These are phyloP conservation scores for Paracentrotus lividus DNA, from an alignment of 53 echinoderm and acorn worm species.

Conservation along the genomic window DNA sequence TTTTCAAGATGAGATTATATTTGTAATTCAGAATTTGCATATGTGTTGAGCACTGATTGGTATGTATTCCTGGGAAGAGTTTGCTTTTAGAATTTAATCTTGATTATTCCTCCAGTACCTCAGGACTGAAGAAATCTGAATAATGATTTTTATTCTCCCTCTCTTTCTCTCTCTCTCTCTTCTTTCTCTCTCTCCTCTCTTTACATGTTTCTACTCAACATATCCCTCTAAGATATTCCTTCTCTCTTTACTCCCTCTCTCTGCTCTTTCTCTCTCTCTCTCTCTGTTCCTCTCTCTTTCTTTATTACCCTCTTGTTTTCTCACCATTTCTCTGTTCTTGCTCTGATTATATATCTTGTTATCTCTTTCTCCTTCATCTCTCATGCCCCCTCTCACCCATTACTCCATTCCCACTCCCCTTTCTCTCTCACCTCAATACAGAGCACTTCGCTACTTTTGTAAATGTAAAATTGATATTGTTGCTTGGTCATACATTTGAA, in stretches of 20 bases:
- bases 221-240: too few species aligned
- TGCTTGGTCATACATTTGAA: neutral
- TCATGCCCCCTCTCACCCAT: neutral
- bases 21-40: neutral
- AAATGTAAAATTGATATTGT: neutral
- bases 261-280: neutral
- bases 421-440: neutral
- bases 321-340: neutral
- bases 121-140: neutral
- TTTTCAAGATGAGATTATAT: neutral
- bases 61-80: neutral
- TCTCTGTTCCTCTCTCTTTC: neutral
- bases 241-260: neutral
- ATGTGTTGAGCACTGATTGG: neutral
- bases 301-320: neutral
- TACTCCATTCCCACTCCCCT: neutral
- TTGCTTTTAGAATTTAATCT: neutral
- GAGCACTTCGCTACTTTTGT: neutral
- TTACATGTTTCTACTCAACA: too few species aligned
- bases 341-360: neutral
- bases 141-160: neutral
- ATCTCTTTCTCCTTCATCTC: neutral
- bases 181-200: neutral
- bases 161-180: neutral
- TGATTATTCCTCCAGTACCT: slow-evolving; percentile 2